Conservation (phyloP, 1,140 invertebrate genomes). For the Pachyrhynchus sulphureomaculatus region DNA sequence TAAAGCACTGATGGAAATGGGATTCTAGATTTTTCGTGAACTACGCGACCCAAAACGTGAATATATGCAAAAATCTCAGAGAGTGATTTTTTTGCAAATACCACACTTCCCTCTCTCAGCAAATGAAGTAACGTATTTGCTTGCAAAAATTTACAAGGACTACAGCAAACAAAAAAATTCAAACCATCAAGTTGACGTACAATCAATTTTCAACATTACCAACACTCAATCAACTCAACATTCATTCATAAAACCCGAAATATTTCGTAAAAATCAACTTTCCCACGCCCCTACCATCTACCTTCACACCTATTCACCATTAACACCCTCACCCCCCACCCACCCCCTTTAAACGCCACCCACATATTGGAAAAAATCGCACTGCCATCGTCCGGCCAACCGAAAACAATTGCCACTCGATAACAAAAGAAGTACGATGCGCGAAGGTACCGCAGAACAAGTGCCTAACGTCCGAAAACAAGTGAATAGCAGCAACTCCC, state of each 20-base stretch:
- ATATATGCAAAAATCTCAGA: no score
- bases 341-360: slow-evolving; percentile 12
- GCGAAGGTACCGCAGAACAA: slow-evolving; percentile 12
- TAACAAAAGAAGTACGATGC: slow-evolving; percentile 28
- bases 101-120: no score
- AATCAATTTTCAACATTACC: no score
- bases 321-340: slow-evolving; percentile 10
- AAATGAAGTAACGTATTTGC: no score
- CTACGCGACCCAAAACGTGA: no score
- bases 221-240: no score
- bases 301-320: not conserved
- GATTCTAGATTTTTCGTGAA: no score
- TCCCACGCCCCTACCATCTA: not conserved
- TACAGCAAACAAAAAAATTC: no score
- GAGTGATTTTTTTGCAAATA: no score
- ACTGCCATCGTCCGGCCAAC: slow-evolving; percentile 11
- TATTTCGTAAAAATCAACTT: not conserved
- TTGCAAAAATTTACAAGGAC: no score
- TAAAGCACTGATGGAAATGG: no score
- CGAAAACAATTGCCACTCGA: slow-evolving; percentile 19
- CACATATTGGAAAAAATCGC: slow-evolving; percentile 3
- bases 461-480: slow-evolving; percentile 5
- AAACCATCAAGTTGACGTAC: no score
- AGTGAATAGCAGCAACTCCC: slow-evolving; percentile 15
- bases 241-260: not conserved